Evolutionary conservation across 2,113 vertebrate genomes (phyloP).

Genomic region (Trochalopteron elliotii): DNA sequence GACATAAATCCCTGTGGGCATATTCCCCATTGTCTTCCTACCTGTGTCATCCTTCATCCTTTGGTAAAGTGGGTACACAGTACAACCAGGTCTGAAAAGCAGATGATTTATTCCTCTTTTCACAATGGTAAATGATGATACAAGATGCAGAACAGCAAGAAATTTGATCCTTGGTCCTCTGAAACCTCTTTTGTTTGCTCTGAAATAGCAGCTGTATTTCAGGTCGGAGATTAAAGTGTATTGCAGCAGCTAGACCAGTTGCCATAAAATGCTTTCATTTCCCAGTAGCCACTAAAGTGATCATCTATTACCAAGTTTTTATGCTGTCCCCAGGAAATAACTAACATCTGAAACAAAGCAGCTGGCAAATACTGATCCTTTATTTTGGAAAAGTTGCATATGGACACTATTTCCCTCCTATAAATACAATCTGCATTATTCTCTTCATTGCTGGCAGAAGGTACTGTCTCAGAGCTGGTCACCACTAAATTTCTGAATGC

Average conservation of each 20-base stretch:
- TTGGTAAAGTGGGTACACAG: not conserved
- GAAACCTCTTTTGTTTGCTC: not conserved
- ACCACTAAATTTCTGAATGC: not conserved
- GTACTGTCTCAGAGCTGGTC: not conserved
- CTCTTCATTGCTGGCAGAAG: not conserved
- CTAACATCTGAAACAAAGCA: not conserved
- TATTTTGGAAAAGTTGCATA: not conserved
- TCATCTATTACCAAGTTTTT: not conserved
- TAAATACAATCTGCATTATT: not conserved
- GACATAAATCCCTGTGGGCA: not conserved
- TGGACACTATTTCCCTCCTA: not conserved
- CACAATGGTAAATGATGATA: not conserved
- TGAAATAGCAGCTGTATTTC: slow-evolving; percentile 16
- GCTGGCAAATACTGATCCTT: not conserved
- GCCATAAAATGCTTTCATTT: not conserved
- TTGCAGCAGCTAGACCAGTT: not conserved
- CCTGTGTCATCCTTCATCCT: slow-evolving; percentile 23
- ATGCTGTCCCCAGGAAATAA: not conserved
- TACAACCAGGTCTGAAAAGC: slow-evolving; percentile 8
- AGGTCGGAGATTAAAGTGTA: slow-evolving; percentile 1
- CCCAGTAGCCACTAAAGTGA: not conserved
- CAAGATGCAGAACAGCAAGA: slow-evolving; percentile 12
- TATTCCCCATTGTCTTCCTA: not conserved
- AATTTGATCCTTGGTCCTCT: slow-evolving; percentile 19
- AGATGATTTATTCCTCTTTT: slow-evolving; percentile 21